Conservation (phyloP, 2,797 vertebrate genomes). For the Amblyraja radiata region DNA sequence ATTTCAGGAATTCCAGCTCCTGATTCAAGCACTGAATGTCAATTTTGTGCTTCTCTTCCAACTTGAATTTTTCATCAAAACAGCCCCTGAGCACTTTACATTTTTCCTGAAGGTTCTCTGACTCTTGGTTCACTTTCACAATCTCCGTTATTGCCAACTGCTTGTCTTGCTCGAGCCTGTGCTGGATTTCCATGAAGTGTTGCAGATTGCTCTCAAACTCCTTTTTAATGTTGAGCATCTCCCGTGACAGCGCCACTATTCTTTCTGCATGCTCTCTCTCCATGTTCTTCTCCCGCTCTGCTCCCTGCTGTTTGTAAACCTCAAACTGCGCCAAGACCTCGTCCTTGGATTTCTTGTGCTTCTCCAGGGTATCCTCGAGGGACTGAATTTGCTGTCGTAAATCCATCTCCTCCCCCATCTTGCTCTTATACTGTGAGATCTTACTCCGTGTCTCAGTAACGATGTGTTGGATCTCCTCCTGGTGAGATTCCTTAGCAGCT, state of each 20-base stretch:
- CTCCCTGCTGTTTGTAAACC: constrained; percentile 56
- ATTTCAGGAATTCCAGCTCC: constrained; percentile 58
- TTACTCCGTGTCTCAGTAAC: constrained; percentile 66
- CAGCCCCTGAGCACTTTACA: constrained; percentile 54
- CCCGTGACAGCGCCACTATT: constrained; percentile 48
- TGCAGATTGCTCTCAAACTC: constrained; percentile 63
- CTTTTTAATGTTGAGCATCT: constrained; percentile 56
- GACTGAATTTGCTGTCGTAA: constrained; percentile 71
- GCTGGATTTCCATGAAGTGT: constrained; percentile 43
- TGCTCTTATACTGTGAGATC: constrained; percentile 53
- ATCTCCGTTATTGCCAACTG: constrained; percentile 55
- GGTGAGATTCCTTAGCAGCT: constrained; percentile 70
- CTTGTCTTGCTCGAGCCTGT: constrained; percentile 52
- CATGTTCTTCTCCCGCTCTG: constrained; percentile 60
- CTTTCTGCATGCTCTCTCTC: constrained; percentile 54
- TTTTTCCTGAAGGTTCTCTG: constrained; percentile 52
- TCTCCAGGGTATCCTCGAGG: constrained; percentile 76
- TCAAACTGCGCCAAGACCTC: constrained; percentile 61
- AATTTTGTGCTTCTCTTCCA: constrained; percentile 48
- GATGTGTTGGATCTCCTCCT: constrained; percentile 71
- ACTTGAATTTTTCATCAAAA: constrained; percentile 50
- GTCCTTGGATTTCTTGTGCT: constrained; percentile 70
- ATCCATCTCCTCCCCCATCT: constrained; percentile 54
- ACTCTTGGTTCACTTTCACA: constrained; percentile 55
- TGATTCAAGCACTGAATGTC: constrained; percentile 55